Percentiles rank a stretch among this genome's conserved stretches.
phyloP scores from a whole-genome alignment of 2,113 vertebrate species.

The Acanthisitta chloris region DNA sequence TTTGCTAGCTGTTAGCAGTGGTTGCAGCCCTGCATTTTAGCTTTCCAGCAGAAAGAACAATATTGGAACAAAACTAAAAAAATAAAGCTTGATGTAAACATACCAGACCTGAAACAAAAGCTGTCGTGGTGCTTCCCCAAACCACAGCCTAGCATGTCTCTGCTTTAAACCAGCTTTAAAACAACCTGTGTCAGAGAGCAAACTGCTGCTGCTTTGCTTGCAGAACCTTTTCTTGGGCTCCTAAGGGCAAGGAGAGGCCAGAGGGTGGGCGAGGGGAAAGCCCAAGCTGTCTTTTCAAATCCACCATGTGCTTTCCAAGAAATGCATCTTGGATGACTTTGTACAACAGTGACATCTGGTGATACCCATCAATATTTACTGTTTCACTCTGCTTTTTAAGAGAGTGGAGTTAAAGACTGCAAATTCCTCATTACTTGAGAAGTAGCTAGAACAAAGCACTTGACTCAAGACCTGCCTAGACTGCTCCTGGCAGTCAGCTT shows the following conservation, averaged over 20 bases:
- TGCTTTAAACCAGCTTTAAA: neutral
- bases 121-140: neutral
- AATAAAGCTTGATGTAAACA: neutral
- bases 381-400: neutral
- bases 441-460: neutral
- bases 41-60: neutral
- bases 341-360: constrained; percentile 66
- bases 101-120: neutral
- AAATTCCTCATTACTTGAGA: neutral
- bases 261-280: neutral
- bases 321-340: neutral
- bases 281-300: neutral
- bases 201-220: neutral
- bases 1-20: neutral
- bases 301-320: neutral
- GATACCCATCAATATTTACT: constrained; percentile 47
- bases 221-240: neutral
- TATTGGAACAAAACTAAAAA: neutral
- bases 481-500: neutral
- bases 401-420: neutral
- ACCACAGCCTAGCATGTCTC: neutral
- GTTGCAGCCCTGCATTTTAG: constrained; percentile 28
- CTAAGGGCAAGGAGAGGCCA: neutral
- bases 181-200: neutral
- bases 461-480: no score